phyloP scores from a whole-genome alignment of 2,113 vertebrate species.

The Falcunculus frontatus region DNA sequence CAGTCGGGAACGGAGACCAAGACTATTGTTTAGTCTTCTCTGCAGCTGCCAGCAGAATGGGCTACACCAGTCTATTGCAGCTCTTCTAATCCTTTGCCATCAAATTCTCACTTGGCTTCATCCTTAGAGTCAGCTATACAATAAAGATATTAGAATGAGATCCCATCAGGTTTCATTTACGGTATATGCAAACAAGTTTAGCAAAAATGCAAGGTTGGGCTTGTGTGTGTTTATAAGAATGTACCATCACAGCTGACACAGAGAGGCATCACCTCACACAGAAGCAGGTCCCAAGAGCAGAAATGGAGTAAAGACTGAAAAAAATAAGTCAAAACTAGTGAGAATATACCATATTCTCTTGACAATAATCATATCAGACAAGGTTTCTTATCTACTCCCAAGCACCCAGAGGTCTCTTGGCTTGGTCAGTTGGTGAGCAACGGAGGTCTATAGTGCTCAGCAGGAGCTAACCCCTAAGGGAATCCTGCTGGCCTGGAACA shows the following conservation, averaged over 20 bases:
- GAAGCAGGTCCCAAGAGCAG: not conserved
- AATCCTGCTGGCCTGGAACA: slow-evolving; percentile 3
- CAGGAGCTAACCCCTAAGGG: not conserved
- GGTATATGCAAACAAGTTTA: not conserved
- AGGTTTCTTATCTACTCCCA: not conserved
- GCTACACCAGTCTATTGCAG: fast-evolving
- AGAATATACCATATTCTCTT: not conserved
- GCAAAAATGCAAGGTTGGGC: not conserved
- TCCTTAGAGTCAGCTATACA: not conserved
- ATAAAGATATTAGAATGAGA: not conserved
- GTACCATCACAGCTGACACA: fast-evolving
- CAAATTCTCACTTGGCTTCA: not conserved
- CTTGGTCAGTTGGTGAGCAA: not conserved
- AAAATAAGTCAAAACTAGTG: not conserved
- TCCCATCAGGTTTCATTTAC: not conserved
- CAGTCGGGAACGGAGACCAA: not conserved
- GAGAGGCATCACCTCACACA: not conserved
- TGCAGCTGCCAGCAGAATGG: not conserved
- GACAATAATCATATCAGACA: not conserved
- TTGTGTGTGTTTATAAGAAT: not conserved
- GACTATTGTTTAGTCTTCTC: not conserved
- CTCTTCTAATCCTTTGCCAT: not conserved
- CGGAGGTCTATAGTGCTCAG: not conserved
- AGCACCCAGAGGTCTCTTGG: not conserved
- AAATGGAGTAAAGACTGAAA: not conserved